phyloP scores from a whole-genome alignment of 2,888 invertebrate genomes.

The Sinopyrophorus schimmeli region DNA sequence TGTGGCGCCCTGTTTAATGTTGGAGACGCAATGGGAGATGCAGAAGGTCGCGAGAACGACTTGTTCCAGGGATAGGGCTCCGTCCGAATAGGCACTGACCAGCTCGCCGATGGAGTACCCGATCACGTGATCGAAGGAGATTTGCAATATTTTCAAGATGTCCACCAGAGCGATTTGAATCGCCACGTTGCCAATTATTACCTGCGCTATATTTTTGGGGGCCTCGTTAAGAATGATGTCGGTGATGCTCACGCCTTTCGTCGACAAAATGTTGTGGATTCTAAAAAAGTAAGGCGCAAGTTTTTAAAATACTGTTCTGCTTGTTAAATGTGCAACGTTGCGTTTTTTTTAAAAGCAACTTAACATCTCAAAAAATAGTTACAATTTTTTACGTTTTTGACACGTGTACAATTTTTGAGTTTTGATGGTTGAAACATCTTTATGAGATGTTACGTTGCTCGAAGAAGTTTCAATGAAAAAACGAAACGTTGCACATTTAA shows the following conservation, averaged over 20 bases:
- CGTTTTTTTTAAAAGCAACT: no score
- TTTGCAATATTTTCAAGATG: conserved; percentile 57
- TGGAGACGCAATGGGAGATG: background rate
- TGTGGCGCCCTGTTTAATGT: background rate
- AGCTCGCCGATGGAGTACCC: conserved; percentile 89
- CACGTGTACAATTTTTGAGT: no score
- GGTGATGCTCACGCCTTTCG: conserved; percentile 15
- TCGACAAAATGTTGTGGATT: conserved; percentile 16
- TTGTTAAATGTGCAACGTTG: no score
- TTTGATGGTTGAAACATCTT: no score
- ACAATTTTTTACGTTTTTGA: no score
- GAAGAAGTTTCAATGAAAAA: no score
- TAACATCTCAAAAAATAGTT: no score
- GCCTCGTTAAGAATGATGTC: conserved; percentile 4
- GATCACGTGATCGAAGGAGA: conserved; percentile 38
- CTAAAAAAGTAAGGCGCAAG: no score
- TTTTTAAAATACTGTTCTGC: no score
- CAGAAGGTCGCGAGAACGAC: conserved; percentile 48
- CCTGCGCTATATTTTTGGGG: background rate
- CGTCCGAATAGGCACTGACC: conserved; percentile 90
- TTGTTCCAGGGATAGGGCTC: conserved; percentile 80
- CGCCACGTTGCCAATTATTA: conserved; percentile 50
- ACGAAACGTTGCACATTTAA: no score
- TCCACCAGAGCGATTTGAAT: conserved; percentile 60
- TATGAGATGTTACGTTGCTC: no score